Conservation (phyloP, 2,797 vertebrate genomes). For the Menidia menidia region DNA sequence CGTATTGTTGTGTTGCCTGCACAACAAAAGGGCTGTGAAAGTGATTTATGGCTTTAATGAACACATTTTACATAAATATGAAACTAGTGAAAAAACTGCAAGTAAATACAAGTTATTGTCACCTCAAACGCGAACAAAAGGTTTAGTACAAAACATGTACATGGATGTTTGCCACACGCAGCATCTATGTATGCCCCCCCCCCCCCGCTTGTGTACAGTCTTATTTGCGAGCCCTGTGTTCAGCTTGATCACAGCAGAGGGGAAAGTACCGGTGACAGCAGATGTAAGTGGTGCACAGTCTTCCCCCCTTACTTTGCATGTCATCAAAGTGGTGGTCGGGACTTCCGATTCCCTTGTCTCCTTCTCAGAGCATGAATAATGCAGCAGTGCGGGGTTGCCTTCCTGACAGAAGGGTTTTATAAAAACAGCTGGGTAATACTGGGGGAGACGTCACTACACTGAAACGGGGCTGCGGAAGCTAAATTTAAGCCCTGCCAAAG, state of each 20-base stretch:
- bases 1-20: slow-evolving; percentile 21
- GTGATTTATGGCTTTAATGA: slow-evolving; percentile 77
- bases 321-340: slow-evolving; percentile 75
- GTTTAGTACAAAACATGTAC: slow-evolving; percentile 13
- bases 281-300: slow-evolving; percentile 57
- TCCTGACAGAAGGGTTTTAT: slow-evolving; percentile 70
- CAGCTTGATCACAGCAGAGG: slow-evolving; percentile 58
- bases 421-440: slow-evolving; percentile 73
- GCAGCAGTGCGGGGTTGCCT: slow-evolving; percentile 76
- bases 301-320: slow-evolving; percentile 64
- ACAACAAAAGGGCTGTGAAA: slow-evolving; percentile 58
- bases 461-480: slow-evolving; percentile 51
- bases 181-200: neutral
- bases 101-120: slow-evolving; percentile 53
- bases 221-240: slow-evolving; percentile 51
- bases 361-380: slow-evolving; percentile 77
- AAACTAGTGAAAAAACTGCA: slow-evolving; percentile 45
- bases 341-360: slow-evolving; percentile 75
- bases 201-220: slow-evolving; percentile 13
- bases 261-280: slow-evolving; percentile 56
- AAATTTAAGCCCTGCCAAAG: slow-evolving; percentile 56
- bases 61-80: slow-evolving; percentile 61
- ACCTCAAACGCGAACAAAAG: slow-evolving; percentile 9
- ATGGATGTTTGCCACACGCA: slow-evolving; percentile 1
- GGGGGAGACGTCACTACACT: slow-evolving; percentile 51